Evolutionary conservation across 2,888 invertebrate genomes (phyloP), one percentile per base, ranked within the genome.

Genomic region (Sisyra nigra): DNA sequence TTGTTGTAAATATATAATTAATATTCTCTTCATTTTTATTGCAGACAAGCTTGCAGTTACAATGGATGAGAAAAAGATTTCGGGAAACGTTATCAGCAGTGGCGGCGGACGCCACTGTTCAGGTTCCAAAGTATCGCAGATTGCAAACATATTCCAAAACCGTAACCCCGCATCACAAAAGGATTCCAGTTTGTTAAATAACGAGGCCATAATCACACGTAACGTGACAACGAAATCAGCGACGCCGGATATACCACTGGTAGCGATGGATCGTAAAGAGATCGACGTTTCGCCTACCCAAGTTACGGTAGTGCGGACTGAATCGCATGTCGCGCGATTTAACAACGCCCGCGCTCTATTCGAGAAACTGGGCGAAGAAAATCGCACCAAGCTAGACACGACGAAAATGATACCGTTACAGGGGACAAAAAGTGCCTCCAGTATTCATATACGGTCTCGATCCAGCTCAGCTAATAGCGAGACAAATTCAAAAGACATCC

Each of bases 261-360:
- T 55, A 53, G 51, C 57, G 52, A 53, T 52, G 54, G 46, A 54
- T 53, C 35, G 42, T 19, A 37, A 56, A 55, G 47, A 51, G 55
- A 50, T 55, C 24, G 60, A 58, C 46, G 62, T 62, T 42, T 59
- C 60, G 36, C 58, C 60, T 41, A 57, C 56, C 6, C 46, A 46
- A 38, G 80, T 80, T 32, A 78, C 81, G 9, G 83, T 86, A 37
- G 84, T 83, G 46, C 72, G 89, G 48, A 86, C 87, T 13, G 87
- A 89, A 64, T 87, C 87, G 55, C 89, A 89, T 59, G 76, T 87
- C 54, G 82, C 88, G n/a, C 68, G 87, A 48, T 91, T 91, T 61
- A 89, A 92, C 61, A 88, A 84, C 61, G 91, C 91, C 2, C 72
- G 89, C 48, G 91, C 92, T 34, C 70, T 92, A 44, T 92, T 92